Base-by-base conservation (phyloP, 2,888 invertebrate species). In the Orchestes rusci region DNA sequence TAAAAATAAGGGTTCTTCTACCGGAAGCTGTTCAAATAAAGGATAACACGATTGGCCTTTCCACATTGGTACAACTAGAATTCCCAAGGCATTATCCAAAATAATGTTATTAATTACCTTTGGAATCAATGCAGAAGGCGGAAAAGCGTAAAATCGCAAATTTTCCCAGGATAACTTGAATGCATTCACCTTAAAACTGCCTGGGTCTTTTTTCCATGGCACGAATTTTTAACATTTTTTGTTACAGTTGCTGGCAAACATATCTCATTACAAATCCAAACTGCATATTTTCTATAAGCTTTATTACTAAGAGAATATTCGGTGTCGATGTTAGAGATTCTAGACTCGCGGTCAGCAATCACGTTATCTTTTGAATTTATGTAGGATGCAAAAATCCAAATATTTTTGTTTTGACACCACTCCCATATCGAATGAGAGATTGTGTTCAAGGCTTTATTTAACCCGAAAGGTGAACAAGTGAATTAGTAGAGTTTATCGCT, bases 341-440 rank as follows among this genome's bases (percentile, higher is more conserved):
- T 20, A 16, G 40, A 40, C 15, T 40, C 40, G 16, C 33, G 17
- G 34, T 40, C 40, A 3, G 40, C 40, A n/a, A 12, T 28, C n/a
- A 33, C 19, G n/a, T n/a, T n/a, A n/a, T n/a, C n/a, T n/a, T n/a
- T n/a, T n/a, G 35, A 35, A 18, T 18, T 35, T 40, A 40, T 40
- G 31, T 20, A 33, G 10, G 40, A 40, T 35, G 40, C 40, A 17
- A 40, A 7, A 35, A 40, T 3, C 33, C 33, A 40, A 37, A 33
- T n/a, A n/a, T n/a, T n/a, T n/a, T n/a, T n/a, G n/a, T n/a, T n/a
- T n/a, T n/a, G n/a, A n/a, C n/a, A n/a, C n/a, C n/a, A n/a, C n/a
- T n/a, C n/a, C n/a, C n/a, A n/a, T n/a, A n/a, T n/a, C n/a, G n/a
- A n/a, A n/a, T n/a, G n/a, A n/a, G n/a, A n/a, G n/a, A n/a, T n/a